Base-by-base conservation (phyloP, 2,113 vertebrate genomes). In the Ageneiosus marmoratus region DNA sequence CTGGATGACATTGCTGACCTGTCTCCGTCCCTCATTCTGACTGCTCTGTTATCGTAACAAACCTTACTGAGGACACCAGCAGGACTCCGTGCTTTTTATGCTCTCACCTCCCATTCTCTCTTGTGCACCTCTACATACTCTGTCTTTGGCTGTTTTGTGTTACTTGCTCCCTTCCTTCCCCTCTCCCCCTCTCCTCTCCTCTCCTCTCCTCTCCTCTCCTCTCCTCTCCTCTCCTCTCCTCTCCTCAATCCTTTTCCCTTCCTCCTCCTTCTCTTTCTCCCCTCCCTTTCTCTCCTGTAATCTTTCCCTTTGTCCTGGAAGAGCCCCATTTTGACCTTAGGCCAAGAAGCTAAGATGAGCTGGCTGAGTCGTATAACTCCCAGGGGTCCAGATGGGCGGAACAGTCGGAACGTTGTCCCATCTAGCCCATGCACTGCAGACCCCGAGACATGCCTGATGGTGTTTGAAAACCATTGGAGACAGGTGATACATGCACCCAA, bases 381-480 rank as follows among this genome's bases (percentile, higher is more conserved):
- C 0, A 93, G 96, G 81, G 94, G 86, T 16, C 87, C 91, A 0
- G 95, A 95, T 79, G 93, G 91, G 83, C 92, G 95, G 72, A 85
- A 94, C 6, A 91, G 93, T 83, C 94, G 94, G 74, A 93, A 89
- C 0, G 81, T 93, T 75, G 91, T 92, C 83, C 93, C 93, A 27
- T 94, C 96, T 84, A 92, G 92, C 60, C 95, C 95, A 0, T 95
- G 96, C 90, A 95, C 92, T 0, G 97, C 97, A 0, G 97, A 99
- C 91, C 97, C 97, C 0, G 97, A 99, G 91, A 99, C 97, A 58
- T 99, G 97, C 92, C 94, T 98, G 74, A 99, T 99, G 95, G 97
- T 99, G 86, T 98, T 98, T 91, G 95, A 97, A 91, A 99, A 98
- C 92, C 97, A 98, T 90, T 99, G 97, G 97, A 95, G 95, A 86